These are phyloP conservation scores for Cremastinae sp. DNA, from an alignment of 2,888 invertebrate species.

Conservation along the genomic window DNA sequence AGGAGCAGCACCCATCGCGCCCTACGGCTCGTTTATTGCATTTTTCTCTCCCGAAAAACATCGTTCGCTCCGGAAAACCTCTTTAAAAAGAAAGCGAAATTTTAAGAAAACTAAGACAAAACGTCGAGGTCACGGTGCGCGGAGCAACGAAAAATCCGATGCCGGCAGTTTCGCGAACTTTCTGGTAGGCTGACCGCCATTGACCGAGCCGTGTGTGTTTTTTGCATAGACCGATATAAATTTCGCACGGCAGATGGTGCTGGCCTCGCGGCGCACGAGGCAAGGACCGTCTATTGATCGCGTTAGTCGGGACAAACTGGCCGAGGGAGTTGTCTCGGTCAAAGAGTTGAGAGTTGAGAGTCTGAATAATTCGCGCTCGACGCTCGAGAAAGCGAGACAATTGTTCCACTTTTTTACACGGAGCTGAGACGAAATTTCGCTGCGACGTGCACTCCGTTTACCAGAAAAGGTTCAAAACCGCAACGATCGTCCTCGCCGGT, in stretches of 20 bases:
- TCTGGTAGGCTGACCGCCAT: too few relatives aligned
- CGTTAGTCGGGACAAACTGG: conserved; percentile 30
- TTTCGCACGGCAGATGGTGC: background rate
- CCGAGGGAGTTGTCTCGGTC: conserved; percentile 31
- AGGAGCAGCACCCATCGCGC: conserved; percentile 13
- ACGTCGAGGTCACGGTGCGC: background rate
- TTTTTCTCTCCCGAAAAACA: too few relatives aligned
- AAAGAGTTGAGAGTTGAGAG: conserved; percentile 6
- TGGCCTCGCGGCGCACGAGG: conserved; percentile 20
- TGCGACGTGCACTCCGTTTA: too few relatives aligned
- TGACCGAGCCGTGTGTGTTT: too few relatives aligned
- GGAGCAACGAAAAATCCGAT: background rate
- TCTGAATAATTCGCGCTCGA: conserved; percentile 14
- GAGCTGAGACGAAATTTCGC: too few relatives aligned
- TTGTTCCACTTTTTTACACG: too few relatives aligned
- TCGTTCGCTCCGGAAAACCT: too few relatives aligned
- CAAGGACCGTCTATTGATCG: conserved; percentile 57
- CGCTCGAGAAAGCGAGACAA: background rate
- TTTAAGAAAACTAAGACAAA: background rate
- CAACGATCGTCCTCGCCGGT: too few relatives aligned
- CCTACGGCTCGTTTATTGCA: too few relatives aligned
- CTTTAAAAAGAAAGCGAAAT: background rate
- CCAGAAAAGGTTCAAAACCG: background rate
- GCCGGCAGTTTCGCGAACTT: too few relatives aligned
- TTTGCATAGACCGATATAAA: background rate